Base-by-base conservation (phyloP, 2,888 invertebrate genomes). In the Bedellia somnulentella region DNA sequence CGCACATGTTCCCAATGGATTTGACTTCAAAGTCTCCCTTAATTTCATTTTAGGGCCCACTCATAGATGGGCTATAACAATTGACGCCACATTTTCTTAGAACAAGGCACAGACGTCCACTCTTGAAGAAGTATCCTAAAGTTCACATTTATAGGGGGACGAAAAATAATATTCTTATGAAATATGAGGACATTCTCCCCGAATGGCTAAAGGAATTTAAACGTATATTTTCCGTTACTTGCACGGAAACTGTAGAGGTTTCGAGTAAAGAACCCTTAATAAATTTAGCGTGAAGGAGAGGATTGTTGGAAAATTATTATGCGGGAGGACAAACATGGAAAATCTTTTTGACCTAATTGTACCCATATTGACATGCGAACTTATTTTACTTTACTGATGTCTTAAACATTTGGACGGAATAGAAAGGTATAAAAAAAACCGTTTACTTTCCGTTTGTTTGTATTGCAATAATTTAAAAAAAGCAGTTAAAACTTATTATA, bases 121-220 rank as follows among this genome's bases (percentile, higher is more conserved):
- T 30, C 24, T 12, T 11, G 39, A 43, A 46, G 39, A n/a, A n/a
- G 52, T 51, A 49, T 47, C 42, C 45, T 43, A 30, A 57, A 64
- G 50, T 63, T 64, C 50, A 59, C 52, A 64, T 70, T 66, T 70
- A 67, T 62, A 61, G 45, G 57, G 61, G 60, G 54, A 50, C 52
- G 51, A 61, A 54, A 63, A 70, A 67, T 68, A 62, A 68, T 67
- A 59, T 57, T 24, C 46, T 38, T 35, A 50, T 68, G 66, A 71
- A 68, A 67, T 71, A 73, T 56, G 47, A 49, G 54, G 60, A 63
- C 70, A 67, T 53, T 68, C 63, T 58, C 50, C 46, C 49, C 49
- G 54, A 45, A 63, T 59, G 52, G 47, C 50, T 49, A 53, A 45
- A 47, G 45, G 68, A 71, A 68, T 73, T 70, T 70, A 63, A 71